Evolutionary conservation across 1,140 invertebrate species (phyloP).

Genomic region (Phthorimaea operculella): DNA sequence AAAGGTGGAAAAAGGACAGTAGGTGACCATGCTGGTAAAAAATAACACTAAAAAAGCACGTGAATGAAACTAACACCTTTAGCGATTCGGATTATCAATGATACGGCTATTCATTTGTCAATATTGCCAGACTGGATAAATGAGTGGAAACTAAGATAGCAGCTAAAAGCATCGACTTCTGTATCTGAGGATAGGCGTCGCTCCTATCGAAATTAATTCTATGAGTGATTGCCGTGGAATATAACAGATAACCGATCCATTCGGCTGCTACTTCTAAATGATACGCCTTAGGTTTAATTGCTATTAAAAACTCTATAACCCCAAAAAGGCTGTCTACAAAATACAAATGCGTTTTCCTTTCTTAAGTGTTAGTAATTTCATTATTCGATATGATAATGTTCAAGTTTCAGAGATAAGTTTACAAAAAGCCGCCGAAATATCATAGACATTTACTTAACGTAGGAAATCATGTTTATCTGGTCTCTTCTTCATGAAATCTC

Average conservation of each 20-base stretch:
- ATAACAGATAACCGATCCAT: constrained; percentile 18
- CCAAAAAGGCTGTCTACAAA: constrained; percentile 7
- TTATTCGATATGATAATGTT: neutral
- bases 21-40: neutral
- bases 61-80: constrained; percentile 28
- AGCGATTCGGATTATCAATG: constrained; percentile 19
- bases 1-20: constrained; percentile 11
- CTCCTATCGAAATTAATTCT: constrained; percentile 59
- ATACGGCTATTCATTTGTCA: constrained; percentile 41
- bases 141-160: constrained; percentile 42
- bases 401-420: constrained; percentile 9
- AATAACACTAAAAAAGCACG: constrained; percentile 12
- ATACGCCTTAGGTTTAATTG: constrained; percentile 7
- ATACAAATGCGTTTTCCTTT: constrained; percentile 19
- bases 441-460: constrained; percentile 39
- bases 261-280: constrained; percentile 14
- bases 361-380: constrained; percentile 40
- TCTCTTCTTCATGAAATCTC: constrained; percentile 36
- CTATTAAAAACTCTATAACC: neutral
- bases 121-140: constrained; percentile 29
- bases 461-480: constrained; percentile 44
- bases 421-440: constrained; percentile 31
- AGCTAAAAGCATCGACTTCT: constrained; percentile 59
- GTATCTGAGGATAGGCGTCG: constrained; percentile 53
- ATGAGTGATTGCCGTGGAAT: constrained; percentile 50